Conservation (phyloP, 2,888 invertebrate species). For the Carpatolechia fugitivella region DNA sequence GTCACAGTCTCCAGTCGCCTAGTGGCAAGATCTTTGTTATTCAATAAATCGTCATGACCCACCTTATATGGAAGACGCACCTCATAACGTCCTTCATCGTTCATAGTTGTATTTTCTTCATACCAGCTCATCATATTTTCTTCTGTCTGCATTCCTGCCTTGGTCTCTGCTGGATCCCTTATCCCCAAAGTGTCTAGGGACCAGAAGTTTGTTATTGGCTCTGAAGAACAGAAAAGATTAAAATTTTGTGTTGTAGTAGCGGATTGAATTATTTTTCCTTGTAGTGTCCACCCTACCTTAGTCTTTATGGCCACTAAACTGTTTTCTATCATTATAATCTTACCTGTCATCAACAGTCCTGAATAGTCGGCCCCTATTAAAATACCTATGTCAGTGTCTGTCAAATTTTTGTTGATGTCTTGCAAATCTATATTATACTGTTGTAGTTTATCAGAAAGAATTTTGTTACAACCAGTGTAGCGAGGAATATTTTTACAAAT, state of each 20-base stretch:
- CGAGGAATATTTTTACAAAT: no score
- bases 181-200: neutral
- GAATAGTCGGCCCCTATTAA: neutral
- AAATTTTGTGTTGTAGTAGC: neutral
- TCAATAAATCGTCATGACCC: no score
- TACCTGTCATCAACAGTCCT: neutral
- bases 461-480: neutral
- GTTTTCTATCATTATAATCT: neutral
- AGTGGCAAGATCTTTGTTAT: no score
- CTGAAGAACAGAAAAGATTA: neutral
- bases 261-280: neutral
- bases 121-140: neutral
- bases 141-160: neutral
- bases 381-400: neutral
- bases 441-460: neutral
- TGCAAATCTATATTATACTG: neutral
- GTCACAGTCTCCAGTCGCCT: no score
- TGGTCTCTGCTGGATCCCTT: neutral
- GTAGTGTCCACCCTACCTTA: neutral
- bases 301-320: neutral
- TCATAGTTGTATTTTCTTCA: neutral
- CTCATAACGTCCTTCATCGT: neutral
- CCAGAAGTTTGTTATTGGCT: neutral
- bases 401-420: no score
- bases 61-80: no score